Evolutionary conservation across 2,113 vertebrate species (phyloP).

Genomic region (Sinocyclocheilus anophthalmus): DNA sequence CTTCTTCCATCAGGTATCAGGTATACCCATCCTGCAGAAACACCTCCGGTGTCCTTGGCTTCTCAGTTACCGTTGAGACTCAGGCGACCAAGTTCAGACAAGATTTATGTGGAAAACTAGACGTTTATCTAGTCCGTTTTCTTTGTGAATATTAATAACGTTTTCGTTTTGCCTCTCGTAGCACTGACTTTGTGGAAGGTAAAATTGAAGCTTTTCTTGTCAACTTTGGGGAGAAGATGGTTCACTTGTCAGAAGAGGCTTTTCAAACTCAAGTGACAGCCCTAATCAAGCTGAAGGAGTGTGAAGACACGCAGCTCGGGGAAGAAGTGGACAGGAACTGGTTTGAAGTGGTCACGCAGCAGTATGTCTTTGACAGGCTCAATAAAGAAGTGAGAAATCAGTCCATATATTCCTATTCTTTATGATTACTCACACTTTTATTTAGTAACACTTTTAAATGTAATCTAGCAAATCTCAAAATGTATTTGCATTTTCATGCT

Average conservation of each 20-base stretch:
- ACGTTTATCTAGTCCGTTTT: neutral
- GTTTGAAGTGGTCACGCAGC: constrained; percentile 92
- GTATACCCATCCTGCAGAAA: constrained; percentile 95
- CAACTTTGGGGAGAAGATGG: constrained; percentile 85
- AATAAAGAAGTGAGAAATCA: constrained; percentile 81
- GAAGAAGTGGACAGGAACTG: constrained; percentile 97
- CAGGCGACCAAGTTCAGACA: constrained; percentile 96
- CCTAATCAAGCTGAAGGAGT: constrained; percentile 94
- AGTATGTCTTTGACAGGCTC: constrained; percentile 90
- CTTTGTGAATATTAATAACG: neutral
- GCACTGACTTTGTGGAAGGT: constrained; percentile 88
- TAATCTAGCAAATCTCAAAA: no score
- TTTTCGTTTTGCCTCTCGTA: constrained; percentile 63
- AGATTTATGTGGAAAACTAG: constrained; percentile 23
- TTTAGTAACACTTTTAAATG: neutral
- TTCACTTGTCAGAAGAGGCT: constrained; percentile 84
- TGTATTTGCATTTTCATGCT: neutral
- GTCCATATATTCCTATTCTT: neutral
- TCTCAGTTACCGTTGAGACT: constrained; percentile 93
- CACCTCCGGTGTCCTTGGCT: constrained; percentile 93
- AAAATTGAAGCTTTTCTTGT: constrained; percentile 94
- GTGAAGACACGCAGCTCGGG: constrained; percentile 92
- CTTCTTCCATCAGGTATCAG: constrained; percentile 81
- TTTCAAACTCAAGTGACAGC: constrained; percentile 91
- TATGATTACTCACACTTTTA: neutral